Evolutionary conservation across 2,113 vertebrate species (phyloP), one percentile per base, ranked within the genome.

Genomic region (Oreotrochilus melanogaster): DNA sequence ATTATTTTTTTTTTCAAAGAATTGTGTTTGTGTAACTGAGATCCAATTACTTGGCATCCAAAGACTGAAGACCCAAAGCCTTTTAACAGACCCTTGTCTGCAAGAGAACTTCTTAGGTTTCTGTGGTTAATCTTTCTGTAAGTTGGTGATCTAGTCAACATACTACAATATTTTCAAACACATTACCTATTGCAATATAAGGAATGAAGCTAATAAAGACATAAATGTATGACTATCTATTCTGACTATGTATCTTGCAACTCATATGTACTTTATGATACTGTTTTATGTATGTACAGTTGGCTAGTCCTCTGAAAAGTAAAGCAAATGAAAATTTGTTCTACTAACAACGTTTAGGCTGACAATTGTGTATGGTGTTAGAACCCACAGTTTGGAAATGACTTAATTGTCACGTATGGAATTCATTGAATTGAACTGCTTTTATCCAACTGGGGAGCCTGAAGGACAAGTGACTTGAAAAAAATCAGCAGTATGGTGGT

Each of bases 211-310:
- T 71, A 86, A 88, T 89, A 89, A 88, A 95, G 51, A 65, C 73
- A 95, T 88, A 93, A 96, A 91, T 89, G 64, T 91, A 88, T 87
- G 78, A 93, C 73, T 96, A 86, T 12, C 43, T 92, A 66, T 88
- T 92, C 91, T 97, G 86, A 94, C 92, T 96, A 90, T 97, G 78
- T 95, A 93, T 88, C 58, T 84, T 79, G 56, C 71, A 89, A 50
- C 10, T 61, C 71, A 65, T 66, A 80, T 45, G 72, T 95, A 71
- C 48, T 86, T 64, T 86, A 1, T 71, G 54, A 76, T 58, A 81
- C 37, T 88, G 48, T 53, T 93, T 61, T 90, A 23, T 89, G 43
- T 76, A 89, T 78, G 81, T 94, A 23, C 87, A 88, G 86, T 56
- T 94, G 57, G 61, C 83, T 86, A 64, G 18, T 89, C 67, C 88